Evolutionary conservation across 2,113 vertebrate species (phyloP), one percentile per base, ranked within the genome.

Genomic region (Ameiurus melas): DNA sequence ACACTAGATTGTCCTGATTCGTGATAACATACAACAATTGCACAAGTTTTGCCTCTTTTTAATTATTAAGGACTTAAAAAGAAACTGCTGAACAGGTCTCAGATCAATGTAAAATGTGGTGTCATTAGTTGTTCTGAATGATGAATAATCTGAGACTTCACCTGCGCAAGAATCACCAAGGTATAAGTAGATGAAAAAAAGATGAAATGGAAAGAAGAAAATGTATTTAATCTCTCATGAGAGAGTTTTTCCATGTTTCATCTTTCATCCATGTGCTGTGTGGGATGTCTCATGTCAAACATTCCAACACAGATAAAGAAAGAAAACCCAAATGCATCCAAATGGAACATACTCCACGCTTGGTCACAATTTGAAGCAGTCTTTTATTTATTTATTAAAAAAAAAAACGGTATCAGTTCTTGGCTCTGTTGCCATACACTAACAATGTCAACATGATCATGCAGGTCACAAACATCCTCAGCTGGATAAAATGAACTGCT

Each of bases 361-460:
- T 58, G 9, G 86, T 93, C 87, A 91, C 93, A 95, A 93, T 93
- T 90, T 87, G 77, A 88, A 90, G 91, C 13, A 88, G 92, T 88
- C 92, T 95, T 92, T 94, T 14, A 13, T 10, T 80, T 81, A 33
- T 57, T 33, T 94, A 91, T 43, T 43, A 43, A 47, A 8, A 8
- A 47, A 47, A 47, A 88, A 94, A 92, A 93, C 88, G 86, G 90
- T 94, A 94, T 94, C 92, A 92, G 90, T 92, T 92, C 91, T 93
- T 94, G 94, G 92, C 94, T 91, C 90, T 90, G 90, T 90, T 93
- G 92, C 91, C 88, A 92, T 77, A 93, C 89, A 93, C 94, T 85
- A 92, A 94, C 92, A 94, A 93, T 91, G 94, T 92, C 90, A 94
- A 86, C 89, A 90, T 86, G 80, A 88, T 85, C 39, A 68, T 77